phyloP scores from a whole-genome alignment of 2,797 vertebrate species.

The Hapalemur alaotrensis region DNA sequence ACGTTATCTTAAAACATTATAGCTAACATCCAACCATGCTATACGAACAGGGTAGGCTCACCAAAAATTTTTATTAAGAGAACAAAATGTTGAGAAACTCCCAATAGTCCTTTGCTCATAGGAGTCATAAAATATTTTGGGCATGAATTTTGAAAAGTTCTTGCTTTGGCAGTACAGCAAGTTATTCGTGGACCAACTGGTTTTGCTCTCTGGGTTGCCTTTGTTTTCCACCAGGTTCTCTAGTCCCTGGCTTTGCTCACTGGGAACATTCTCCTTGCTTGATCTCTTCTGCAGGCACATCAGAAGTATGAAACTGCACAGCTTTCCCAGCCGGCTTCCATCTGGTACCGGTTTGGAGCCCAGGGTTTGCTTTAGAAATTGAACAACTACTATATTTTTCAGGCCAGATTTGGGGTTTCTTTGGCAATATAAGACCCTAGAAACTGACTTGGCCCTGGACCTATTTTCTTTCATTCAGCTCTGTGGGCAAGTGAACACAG shows the following conservation, averaged over 20 bases:
- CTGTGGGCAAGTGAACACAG: background rate
- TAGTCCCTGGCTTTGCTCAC: background rate
- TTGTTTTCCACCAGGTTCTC: background rate
- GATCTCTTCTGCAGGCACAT: background rate
- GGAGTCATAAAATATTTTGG: background rate
- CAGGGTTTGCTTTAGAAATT: background rate
- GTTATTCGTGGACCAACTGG: background rate
- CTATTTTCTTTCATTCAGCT: conserved; percentile 13
- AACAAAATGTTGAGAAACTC: background rate
- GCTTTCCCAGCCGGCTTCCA: background rate
- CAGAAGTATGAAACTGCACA: background rate
- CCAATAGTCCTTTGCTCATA: background rate
- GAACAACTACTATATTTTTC: background rate
- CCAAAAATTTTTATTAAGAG: background rate
- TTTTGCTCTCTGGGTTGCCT: background rate
- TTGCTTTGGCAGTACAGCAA: background rate
- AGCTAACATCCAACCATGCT: background rate
- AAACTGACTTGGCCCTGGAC: background rate
- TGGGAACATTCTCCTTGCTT: background rate
- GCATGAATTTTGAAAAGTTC: background rate
- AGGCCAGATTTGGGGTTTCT: background rate
- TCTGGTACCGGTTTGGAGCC: conserved; percentile 26
- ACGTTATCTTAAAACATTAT: background rate
- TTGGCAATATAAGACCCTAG: background rate
- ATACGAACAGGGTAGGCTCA: background rate